A percentile compares a stretch with the other conserved stretches of the same genome.
phyloP scores from a whole-genome alignment of 2,113 vertebrate species.

The Gallinago paraguaiae region DNA sequence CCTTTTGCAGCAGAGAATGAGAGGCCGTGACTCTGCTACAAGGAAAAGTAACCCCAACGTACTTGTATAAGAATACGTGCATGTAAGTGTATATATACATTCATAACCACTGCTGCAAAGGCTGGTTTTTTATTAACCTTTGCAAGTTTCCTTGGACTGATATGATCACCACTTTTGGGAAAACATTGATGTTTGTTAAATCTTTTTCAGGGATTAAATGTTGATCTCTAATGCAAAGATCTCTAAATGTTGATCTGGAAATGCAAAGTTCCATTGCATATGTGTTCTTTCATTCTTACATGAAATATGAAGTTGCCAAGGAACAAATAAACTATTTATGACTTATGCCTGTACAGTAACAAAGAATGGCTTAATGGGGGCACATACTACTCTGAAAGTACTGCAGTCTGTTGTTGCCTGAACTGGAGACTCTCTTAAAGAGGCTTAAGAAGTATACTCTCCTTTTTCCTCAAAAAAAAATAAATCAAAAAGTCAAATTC shows the following conservation, averaged over 20 bases:
- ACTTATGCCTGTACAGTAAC: conserved; percentile 16
- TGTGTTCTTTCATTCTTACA: background rate
- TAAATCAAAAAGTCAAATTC: background rate
- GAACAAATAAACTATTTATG: conserved; percentile 55
- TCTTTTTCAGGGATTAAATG: background rate
- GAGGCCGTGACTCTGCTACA: background rate
- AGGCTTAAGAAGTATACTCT: background rate
- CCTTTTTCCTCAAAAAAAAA: background rate
- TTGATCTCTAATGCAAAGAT: background rate
- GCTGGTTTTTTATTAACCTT: background rate
- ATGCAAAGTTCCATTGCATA: background rate
- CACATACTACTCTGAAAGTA: background rate
- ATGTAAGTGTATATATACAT: background rate
- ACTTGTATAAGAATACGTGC: background rate
- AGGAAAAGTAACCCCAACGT: background rate
- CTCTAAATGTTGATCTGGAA: background rate
- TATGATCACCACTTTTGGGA: background rate
- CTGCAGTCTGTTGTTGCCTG: background rate
- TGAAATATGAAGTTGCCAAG: conserved; percentile 13
- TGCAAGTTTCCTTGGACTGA: background rate
- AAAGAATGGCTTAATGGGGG: conserved; percentile 34
- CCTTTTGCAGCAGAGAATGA: background rate
- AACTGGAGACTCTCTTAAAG: background rate
- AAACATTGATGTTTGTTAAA: background rate
- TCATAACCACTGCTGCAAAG: background rate